phyloP scores from a whole-genome alignment of 2,797 vertebrate genomes.

The Paramormyrops hopkinsi region DNA sequence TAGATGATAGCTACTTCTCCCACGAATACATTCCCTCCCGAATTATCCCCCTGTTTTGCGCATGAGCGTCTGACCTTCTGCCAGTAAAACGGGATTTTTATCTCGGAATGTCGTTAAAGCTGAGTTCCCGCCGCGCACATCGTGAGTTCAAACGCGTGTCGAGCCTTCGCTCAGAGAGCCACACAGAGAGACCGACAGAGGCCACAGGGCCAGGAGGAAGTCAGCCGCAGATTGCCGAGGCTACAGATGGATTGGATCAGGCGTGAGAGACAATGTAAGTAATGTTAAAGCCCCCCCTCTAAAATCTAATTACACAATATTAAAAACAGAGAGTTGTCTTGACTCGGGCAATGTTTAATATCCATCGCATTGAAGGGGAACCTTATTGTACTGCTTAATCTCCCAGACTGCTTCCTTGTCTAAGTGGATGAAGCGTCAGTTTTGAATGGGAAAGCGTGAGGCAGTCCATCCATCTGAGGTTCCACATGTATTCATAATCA shows the following conservation, averaged over 20 bases:
- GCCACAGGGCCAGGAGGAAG: not conserved
- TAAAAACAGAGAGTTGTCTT: conserved; percentile 10
- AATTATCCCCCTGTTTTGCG: not conserved
- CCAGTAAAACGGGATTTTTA: not conserved
- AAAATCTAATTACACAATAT: conserved; percentile 19
- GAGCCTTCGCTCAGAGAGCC: not conserved
- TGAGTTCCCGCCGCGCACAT: not conserved
- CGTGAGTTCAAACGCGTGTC: not conserved
- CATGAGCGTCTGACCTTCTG: not conserved
- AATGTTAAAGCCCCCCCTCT: not conserved
- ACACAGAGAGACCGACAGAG: not conserved
- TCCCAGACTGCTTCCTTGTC: not conserved
- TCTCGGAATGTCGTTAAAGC: not conserved
- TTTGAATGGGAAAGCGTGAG: not conserved
- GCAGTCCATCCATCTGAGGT: not conserved
- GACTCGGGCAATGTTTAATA: not conserved
- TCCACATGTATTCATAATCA: not conserved
- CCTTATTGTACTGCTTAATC: conserved; percentile 2
- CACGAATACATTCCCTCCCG: not conserved
- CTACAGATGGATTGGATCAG: not conserved
- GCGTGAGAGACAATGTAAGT: not conserved
- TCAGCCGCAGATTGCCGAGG: not conserved
- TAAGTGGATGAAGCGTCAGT: not conserved
- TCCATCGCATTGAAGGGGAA: not conserved
- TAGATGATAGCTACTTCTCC: not conserved